Evolutionary conservation across 2,113 vertebrate genomes (phyloP).

Genomic region (Leptocoma aspasia): DNA sequence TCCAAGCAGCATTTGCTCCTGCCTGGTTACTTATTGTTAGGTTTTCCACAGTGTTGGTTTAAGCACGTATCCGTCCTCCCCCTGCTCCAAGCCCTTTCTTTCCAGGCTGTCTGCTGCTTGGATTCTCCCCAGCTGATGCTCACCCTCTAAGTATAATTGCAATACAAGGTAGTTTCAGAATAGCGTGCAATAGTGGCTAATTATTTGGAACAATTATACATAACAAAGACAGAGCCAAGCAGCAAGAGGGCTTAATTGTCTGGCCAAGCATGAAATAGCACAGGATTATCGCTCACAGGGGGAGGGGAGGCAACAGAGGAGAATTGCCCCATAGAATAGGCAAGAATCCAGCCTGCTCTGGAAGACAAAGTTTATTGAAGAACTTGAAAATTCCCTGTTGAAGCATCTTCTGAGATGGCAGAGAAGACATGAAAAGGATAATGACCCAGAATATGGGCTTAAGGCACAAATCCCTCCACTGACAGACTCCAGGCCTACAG

Average conservation of each 20-base stretch:
- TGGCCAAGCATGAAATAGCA: constrained; percentile 69
- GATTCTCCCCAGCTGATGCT: constrained; percentile 46
- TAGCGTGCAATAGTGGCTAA: constrained; percentile 60
- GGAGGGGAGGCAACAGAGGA: constrained; percentile 33
- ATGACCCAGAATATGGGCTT: constrained; percentile 61
- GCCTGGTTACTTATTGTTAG: not conserved
- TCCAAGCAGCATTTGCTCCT: not conserved
- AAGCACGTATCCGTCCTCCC: not conserved
- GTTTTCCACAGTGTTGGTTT: not conserved
- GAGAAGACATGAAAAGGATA: constrained; percentile 57
- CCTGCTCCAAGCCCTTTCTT: not conserved
- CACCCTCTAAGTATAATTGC: constrained; percentile 58
- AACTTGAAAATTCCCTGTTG: constrained; percentile 54
- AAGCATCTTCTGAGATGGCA: constrained; percentile 56
- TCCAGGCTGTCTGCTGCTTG: constrained; percentile 42
- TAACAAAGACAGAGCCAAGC: constrained; percentile 65
- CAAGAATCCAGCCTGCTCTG: constrained; percentile 48
- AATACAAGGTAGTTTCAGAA: constrained; percentile 60
- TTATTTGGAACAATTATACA: constrained; percentile 69
- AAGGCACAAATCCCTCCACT: constrained; percentile 37
- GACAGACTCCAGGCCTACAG: constrained; percentile 32
- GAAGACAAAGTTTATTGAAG: constrained; percentile 58
- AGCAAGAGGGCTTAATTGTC: constrained; percentile 67
- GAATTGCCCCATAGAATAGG: constrained; percentile 61
- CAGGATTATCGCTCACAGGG: constrained; percentile 64